A percentile compares a stretch with the other conserved stretches of the same genome.
These are phyloP conservation scores for Bilobella aurantiaca DNA, from an alignment of 1,140 invertebrate species.

Conservation along the genomic window DNA sequence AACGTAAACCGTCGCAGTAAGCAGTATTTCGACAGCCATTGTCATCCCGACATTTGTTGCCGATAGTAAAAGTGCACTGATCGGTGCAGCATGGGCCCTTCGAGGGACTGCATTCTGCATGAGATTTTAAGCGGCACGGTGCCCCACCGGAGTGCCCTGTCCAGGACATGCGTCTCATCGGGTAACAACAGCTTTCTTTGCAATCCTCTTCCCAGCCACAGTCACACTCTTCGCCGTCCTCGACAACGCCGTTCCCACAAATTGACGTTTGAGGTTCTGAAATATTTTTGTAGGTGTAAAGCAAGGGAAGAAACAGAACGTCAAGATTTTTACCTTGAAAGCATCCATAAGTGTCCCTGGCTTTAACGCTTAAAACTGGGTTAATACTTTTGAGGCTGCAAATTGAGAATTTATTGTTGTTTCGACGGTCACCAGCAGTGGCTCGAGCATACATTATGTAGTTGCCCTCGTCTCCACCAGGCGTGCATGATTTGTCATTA, in stretches of 20 bases:
- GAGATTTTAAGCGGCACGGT: constrained; percentile 70
- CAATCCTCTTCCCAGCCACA: constrained; percentile 96
- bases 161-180: constrained; percentile 66
- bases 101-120: constrained; percentile 66
- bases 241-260: constrained; percentile 94
- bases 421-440: constrained; percentile 49
- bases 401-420: constrained; percentile 86
- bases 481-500: constrained; percentile 57
- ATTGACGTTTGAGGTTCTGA: constrained; percentile 75
- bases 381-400: constrained; percentile 89
- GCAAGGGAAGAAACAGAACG: neutral
- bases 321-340: constrained; percentile 59
- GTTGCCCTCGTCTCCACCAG: constrained; percentile 48
- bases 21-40: constrained; percentile 85
- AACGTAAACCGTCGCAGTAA: constrained; percentile 72
- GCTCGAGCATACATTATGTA: constrained; percentile 53
- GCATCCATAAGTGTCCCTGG: constrained; percentile 75
- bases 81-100: constrained; percentile 92
- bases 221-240: constrained; percentile 90
- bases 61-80: constrained; percentile 70
- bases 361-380: constrained; percentile 84
- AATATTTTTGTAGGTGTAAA: neutral
- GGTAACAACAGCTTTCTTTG: constrained; percentile 83
- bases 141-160: constrained; percentile 51
- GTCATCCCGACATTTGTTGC: constrained; percentile 81